Percentiles rank a stretch among this genome's conserved stretches.
phyloP scores from a whole-genome alignment of 2,888 invertebrate species.

The Oxytorus armatus region DNA sequence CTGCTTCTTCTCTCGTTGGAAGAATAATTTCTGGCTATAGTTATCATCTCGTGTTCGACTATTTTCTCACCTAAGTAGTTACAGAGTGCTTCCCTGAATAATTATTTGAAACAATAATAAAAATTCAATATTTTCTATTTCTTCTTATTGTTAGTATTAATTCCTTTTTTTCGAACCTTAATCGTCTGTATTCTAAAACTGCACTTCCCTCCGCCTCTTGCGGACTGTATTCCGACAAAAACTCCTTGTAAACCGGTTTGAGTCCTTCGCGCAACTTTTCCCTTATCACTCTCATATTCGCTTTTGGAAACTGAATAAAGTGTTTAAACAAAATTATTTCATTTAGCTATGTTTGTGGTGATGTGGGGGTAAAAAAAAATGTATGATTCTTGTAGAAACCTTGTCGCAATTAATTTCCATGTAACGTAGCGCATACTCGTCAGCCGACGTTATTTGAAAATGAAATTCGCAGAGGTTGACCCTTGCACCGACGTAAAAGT shows the following conservation, averaged over 20 bases:
- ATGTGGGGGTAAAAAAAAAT: conserved; percentile 1
- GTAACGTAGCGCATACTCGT: conserved; percentile 94
- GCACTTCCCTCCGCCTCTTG: conserved; percentile 72
- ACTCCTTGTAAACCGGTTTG: conserved; percentile 90
- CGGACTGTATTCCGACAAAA: conserved; percentile 89
- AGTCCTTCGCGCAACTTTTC: conserved; percentile 90
- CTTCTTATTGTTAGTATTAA: background rate
- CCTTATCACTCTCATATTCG: conserved; percentile 90
- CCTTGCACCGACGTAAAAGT: conserved; percentile 94
- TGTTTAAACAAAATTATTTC: background rate
- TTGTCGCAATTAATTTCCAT: conserved; percentile 92
- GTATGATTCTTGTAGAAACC: too few relatives aligned
- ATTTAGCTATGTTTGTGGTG: background rate
- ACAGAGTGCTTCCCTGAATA: conserved; percentile 87
- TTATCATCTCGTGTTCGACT: conserved; percentile 93
- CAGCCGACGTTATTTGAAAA: conserved; percentile 92
- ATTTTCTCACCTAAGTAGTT: conserved; percentile 89
- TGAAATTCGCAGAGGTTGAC: conserved; percentile 91
- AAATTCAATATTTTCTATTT: conserved; percentile 67
- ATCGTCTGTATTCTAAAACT: conserved; percentile 82
- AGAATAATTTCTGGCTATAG: conserved; percentile 90
- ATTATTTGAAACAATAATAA: background rate
- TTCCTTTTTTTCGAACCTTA: conserved; percentile 79
- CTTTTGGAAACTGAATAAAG: conserved; percentile 88
- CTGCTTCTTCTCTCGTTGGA: conserved; percentile 85